A percentile compares a stretch with the other conserved stretches of the same genome.
Conservation (phyloP, 2,888 invertebrate genomes). For the Hemithea aestivaria region DNA sequence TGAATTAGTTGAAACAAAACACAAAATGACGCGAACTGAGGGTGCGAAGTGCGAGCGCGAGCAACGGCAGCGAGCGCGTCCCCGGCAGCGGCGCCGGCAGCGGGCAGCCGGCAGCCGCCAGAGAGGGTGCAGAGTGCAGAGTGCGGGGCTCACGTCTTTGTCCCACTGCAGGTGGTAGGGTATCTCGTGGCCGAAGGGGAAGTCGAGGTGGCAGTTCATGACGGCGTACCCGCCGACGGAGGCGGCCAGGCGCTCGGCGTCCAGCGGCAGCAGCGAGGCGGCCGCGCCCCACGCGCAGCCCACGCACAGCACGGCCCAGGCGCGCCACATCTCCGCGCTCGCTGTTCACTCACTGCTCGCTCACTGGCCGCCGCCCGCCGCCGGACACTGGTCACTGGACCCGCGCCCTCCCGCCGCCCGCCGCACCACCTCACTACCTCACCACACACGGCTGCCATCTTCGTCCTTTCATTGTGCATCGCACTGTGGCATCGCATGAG, state of each 20-base stretch:
- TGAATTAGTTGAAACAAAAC: too few relatives aligned
- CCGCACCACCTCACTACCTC: too few relatives aligned
- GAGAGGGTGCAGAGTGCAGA: not conserved
- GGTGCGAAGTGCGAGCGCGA: too few relatives aligned
- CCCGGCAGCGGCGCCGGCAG: too few relatives aligned
- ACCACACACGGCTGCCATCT: too few relatives aligned
- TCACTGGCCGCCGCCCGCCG: constrained; percentile 13
- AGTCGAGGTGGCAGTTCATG: constrained; percentile 91
- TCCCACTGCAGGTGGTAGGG: constrained; percentile 94
- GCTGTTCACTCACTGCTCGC: not conserved
- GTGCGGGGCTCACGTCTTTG: constrained; percentile 84
- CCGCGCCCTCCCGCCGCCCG: constrained; percentile 5
- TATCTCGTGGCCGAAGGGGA: constrained; percentile 90
- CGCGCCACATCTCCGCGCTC: constrained; percentile 3
- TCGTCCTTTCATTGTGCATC: constrained; percentile 1
- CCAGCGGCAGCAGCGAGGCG: constrained; percentile 59
- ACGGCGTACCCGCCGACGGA: constrained; percentile 88
- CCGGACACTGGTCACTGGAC: constrained; percentile 8
- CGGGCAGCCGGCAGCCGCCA: not conserved
- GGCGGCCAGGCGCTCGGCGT: constrained; percentile 77
- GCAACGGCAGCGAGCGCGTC: too few relatives aligned
- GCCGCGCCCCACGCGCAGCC: constrained; percentile 22
- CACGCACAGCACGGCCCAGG: constrained; percentile 11
- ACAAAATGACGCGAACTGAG: too few relatives aligned
- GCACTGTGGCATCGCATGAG: too few relatives aligned